Base-by-base conservation (phyloP, 2,888 invertebrate genomes). In the Vandiemenella viatica region DNA sequence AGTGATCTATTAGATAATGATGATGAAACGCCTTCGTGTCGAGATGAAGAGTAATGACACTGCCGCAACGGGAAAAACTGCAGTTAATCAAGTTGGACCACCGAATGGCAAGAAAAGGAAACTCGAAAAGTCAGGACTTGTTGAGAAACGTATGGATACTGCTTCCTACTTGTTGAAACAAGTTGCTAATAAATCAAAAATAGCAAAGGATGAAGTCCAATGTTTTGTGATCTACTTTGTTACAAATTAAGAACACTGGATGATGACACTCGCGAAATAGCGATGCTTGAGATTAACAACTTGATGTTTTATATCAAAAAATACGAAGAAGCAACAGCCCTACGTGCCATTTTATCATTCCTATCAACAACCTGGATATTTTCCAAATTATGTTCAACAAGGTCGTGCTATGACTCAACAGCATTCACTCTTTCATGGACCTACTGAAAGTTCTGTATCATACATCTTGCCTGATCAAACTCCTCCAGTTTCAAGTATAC, bases 221-320 rank as follows among this genome's bases (percentile, higher is more conserved):
- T 45, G 18, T 45, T 45, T 45, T 45, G 45, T 45, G 45, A 45
- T 4, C 45, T 45, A 17, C 37, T 45, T 8, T 45, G 45, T 32
- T 45, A 26, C 17, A 45, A 45, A 45, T 18, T 45, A 18, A 8
- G 32, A 32, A 32, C 45, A 13, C 15, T 45, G 13, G 45, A 45
- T 45, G 45, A 45, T 10, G 45, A 45, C 17, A 32, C 45, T 32
- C 45, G 37, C 5, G 45, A 45, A 45, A 17, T 45, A 45, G 45
- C 45, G 21, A 45, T 45, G 45, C 26, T 10, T 26, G 32, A 45
- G 26, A 45, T 45, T 16, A 32, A 45, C 18, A 45, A 45, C 19
- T 45, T 45, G 21, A 45, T 45, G 45, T 45, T 45, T 21, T n/a
- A 45, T 32, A 17, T 45, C 13, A 45, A 45, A 32, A 18, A 26